phyloP scores from a whole-genome alignment of 2,113 vertebrate genomes.

The Heteronetta atricapilla region DNA sequence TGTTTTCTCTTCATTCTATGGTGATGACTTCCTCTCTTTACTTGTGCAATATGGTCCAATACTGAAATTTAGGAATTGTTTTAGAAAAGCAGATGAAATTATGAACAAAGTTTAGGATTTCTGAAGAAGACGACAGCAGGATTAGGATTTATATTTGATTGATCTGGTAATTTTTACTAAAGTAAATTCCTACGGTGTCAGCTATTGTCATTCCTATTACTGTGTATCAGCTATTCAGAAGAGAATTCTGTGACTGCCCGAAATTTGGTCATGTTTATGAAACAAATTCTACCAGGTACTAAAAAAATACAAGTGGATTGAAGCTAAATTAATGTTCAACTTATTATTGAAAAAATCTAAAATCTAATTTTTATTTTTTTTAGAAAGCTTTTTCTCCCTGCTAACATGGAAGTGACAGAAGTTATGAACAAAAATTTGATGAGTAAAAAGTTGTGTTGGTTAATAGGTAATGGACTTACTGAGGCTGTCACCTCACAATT shows the following conservation, averaged over 20 bases:
- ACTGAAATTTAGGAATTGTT: neutral
- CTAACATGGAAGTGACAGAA: neutral
- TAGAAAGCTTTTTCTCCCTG: neutral
- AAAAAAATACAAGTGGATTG: neutral
- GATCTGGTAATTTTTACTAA: neutral
- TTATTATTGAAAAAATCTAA: neutral
- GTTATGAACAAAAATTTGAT: neutral
- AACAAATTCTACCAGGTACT: neutral
- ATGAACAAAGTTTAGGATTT: neutral
- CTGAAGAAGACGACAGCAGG: neutral
- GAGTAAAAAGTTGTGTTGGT: neutral
- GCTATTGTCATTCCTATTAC: neutral
- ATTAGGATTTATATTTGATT: neutral
- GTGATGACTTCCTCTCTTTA: neutral
- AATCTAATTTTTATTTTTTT: neutral
- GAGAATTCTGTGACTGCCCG: neutral
- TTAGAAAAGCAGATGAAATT: neutral
- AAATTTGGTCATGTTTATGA: neutral
- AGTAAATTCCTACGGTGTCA: neutral
- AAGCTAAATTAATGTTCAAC: neutral
- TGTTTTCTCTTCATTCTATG: neutral
- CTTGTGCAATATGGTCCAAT: neutral
- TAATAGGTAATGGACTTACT: neutral
- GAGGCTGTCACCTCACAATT: neutral
- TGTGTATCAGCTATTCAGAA: neutral